These are phyloP conservation scores for Pseudotriccus pelzelni DNA, from an alignment of 2,797 vertebrate genomes.

Conservation along the genomic window DNA sequence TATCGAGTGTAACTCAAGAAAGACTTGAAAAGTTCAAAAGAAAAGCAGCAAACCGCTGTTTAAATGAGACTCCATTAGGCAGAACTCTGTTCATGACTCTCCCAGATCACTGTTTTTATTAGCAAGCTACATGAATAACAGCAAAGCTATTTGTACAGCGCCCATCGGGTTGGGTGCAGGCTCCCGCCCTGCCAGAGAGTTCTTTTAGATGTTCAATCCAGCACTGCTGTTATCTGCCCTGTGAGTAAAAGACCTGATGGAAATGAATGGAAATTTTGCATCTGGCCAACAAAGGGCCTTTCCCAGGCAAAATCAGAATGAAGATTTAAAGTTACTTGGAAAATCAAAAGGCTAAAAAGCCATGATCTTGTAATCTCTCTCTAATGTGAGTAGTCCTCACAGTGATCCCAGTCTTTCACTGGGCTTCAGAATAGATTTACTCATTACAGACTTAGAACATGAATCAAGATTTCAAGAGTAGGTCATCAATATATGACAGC, in stretches of 20 bases:
- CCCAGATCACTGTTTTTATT: neutral
- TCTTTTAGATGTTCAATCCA: conserved; percentile 35
- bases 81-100: neutral
- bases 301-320: conserved; percentile 46
- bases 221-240: conserved; percentile 41
- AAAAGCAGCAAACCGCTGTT: neutral
- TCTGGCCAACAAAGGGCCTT: conserved; percentile 53
- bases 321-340: conserved; percentile 42
- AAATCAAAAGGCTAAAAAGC: neutral
- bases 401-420: neutral
- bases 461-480: neutral
- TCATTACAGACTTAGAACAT: neutral
- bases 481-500: neutral
- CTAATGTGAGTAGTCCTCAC: neutral
- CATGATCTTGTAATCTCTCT: neutral
- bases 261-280: conserved; percentile 56
- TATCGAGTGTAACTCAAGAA: neutral
- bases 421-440: neutral
- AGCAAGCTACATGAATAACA: conserved; percentile 6
- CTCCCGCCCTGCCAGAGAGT: neutral
- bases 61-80: conserved; percentile 41
- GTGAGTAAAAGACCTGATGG: neutral
- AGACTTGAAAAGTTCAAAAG: conserved; percentile 39
- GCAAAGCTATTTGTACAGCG: neutral
- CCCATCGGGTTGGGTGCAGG: neutral